phyloP scores from a whole-genome alignment of 2,888 invertebrate genomes.

The Ashinkailepas kermadecensis region DNA sequence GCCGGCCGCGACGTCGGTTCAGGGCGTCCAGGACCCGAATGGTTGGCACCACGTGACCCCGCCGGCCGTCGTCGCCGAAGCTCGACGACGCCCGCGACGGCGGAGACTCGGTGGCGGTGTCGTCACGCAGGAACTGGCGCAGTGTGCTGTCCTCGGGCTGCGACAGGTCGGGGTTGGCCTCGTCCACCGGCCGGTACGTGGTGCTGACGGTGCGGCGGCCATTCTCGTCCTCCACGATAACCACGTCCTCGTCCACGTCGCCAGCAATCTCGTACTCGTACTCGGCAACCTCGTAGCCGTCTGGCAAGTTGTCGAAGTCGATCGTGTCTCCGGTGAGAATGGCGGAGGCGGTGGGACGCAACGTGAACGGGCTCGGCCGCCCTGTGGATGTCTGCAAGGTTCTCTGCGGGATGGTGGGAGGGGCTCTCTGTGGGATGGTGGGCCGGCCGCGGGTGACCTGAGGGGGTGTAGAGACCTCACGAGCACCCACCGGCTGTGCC shows the following conservation, averaged over 20 bases:
- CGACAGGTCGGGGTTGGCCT: too few relatives aligned
- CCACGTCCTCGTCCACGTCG: neutral
- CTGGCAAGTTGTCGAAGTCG: neutral
- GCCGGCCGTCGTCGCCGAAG: neutral
- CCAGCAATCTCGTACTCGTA: slow-evolving; percentile 3
- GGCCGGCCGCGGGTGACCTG: too few relatives aligned
- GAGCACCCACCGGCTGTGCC: neutral
- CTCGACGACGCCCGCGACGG: neutral
- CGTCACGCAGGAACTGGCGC: neutral
- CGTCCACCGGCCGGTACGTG: neutral
- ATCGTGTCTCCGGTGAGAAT: neutral
- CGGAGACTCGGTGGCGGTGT: neutral
- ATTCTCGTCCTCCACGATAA: neutral
- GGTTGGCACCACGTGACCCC: neutral
- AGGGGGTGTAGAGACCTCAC: too few relatives aligned
- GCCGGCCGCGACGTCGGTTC: neutral
- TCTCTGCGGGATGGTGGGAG: too few relatives aligned
- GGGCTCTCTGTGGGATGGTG: too few relatives aligned
- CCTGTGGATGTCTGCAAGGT: too few relatives aligned
- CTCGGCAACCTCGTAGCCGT: neutral
- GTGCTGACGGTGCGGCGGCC: neutral
- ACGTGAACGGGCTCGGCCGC: too few relatives aligned
- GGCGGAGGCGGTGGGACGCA: neutral
- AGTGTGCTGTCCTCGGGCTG: slow-evolving; percentile 7
- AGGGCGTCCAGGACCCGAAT: slow-evolving; percentile 6